Base-by-base conservation (phyloP, 2,113 vertebrate species). In the Austrofundulus limnaeus region DNA sequence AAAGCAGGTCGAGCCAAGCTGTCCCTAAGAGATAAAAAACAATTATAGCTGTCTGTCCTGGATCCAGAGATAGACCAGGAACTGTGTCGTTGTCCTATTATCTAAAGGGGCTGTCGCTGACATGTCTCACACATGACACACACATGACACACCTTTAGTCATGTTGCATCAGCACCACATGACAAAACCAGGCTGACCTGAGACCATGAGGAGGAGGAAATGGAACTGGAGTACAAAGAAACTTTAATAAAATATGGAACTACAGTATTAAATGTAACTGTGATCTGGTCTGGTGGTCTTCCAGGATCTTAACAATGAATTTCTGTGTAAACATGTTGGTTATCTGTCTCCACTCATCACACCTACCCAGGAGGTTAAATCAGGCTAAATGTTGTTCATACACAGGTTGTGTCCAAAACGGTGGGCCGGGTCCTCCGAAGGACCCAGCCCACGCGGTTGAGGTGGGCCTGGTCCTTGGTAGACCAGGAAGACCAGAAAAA, bases 31-130 rank as follows among this genome's bases (percentile, higher is more conserved):
- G 92, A 91, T 88, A 83, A 88, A 90, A 82, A 91, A 80, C 89
- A 91, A 92, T 93, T 92, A 92, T 90, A 91, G 90, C 85, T 77
- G 75, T 84, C 82, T 83, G 92, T 90, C 92, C 92, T 92, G 78
- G 76, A 92, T 92, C 88, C 91, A 91, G 87, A 92, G 91, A 93
- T 92, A 92, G 91, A 90, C 80, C 46, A 67, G 73, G 84, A 93
- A 91, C 90, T 91, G 88, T 92, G 92, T 92, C 92, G 90, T 89
- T 87, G 84, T 88, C 81, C 86, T 72, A 90, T 90, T 90, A 84
- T 84, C 89, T 85, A 80, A 66, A 86, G 88, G 49, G 84, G 79
- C 64, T 51, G 77, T 74, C 68, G 14, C 38, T 43, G 69, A 79
- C 80, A 84, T 59, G 61, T 66, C 49, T 65, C 53, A 77, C 72